Base-by-base conservation (phyloP, 2,888 invertebrate species). In the Trachelus tabidus region DNA sequence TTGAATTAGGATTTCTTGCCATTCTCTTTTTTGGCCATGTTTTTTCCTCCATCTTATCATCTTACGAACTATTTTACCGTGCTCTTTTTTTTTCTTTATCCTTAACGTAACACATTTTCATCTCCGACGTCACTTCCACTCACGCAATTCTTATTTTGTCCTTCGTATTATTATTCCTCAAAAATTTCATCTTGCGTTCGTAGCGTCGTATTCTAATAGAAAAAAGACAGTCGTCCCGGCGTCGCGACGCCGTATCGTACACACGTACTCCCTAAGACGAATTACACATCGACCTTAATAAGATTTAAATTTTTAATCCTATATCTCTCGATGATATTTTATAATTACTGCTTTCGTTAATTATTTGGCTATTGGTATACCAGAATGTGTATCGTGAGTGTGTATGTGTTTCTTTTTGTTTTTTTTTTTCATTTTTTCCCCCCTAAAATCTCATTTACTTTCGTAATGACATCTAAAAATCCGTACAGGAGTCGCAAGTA, bases 11-110 rank as follows among this genome's bases (percentile, higher is more conserved):
- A 77, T 77, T 77, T 79, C 80, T 80, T 69, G 77, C 79, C 76
- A 73, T 78, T 76, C 73, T 76, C 73, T 56, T 71, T 40, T 56
- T 73, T 33, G 37, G 40, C 71, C 75, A 37, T 69, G 33, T 81
- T n/a, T 77, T 74, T 77, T 71, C 69, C 76, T 78, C 77, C 77
- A 34, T 73, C 68, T 75, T 40, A 15, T 68, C 75, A 71, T 79
- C 71, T 83, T 87, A 89, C 87, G 90, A 90, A 89, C 90, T 88
- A 84, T 87, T 85, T 88, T 90, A 90, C 89, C 90, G 87, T 90
- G 89, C 90, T 87, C 89, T 83, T 83, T 81, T 81, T 79, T 79
- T 75, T 75, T 35, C 69, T 68, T 37, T 75, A 34, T 68, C 56
- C 73, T 75, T 68, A 76, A 33, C 33, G 11, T 73, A 12, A n/a